Percentiles rank a stretch among this genome's conserved stretches.
These are phyloP conservation scores for Mesembrinibis cayennensis DNA, from an alignment of 2,113 vertebrate genomes.

Conservation along the genomic window DNA sequence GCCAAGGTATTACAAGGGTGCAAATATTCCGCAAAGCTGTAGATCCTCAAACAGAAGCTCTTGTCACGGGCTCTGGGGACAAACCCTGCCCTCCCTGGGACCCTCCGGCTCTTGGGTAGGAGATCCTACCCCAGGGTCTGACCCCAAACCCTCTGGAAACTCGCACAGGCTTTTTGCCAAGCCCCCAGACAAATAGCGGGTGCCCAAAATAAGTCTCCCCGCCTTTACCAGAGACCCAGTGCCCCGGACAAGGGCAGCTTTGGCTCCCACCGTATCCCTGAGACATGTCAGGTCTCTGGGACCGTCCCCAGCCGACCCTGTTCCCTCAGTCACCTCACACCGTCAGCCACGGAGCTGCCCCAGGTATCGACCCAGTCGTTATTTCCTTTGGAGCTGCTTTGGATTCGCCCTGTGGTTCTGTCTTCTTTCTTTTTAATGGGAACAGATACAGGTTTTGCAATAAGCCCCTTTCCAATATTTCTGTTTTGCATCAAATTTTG, in stretches of 20 bases:
- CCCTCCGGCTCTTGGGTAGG: neutral
- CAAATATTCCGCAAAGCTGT: rapidly evolving
- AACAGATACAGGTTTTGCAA: rapidly evolving
- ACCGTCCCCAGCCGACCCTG: rapidly evolving
- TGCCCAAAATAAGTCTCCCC: neutral
- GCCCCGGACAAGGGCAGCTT: rapidly evolving
- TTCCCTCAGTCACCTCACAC: neutral
- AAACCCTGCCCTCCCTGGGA: neutral
- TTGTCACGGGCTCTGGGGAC: neutral
- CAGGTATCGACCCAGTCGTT: rapidly evolving
- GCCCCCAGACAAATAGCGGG: rapidly evolving
- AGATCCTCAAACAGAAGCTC: neutral
- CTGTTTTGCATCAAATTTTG: neutral
- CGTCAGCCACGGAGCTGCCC: neutral
- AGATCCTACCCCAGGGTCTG: neutral
- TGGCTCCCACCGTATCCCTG: rapidly evolving
- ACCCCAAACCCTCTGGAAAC: neutral
- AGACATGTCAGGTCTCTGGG: neutral
- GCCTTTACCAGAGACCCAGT: rapidly evolving
- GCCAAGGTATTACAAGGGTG: neutral
- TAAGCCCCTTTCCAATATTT: neutral
- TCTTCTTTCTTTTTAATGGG: neutral
- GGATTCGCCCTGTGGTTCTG: neutral
- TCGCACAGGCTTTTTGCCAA: neutral
- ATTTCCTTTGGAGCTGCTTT: rapidly evolving